Percentiles rank a stretch among this genome's conserved stretches.
Conservation (phyloP, 2,797 vertebrate species). For the Neosilurus hyrtlii region DNA sequence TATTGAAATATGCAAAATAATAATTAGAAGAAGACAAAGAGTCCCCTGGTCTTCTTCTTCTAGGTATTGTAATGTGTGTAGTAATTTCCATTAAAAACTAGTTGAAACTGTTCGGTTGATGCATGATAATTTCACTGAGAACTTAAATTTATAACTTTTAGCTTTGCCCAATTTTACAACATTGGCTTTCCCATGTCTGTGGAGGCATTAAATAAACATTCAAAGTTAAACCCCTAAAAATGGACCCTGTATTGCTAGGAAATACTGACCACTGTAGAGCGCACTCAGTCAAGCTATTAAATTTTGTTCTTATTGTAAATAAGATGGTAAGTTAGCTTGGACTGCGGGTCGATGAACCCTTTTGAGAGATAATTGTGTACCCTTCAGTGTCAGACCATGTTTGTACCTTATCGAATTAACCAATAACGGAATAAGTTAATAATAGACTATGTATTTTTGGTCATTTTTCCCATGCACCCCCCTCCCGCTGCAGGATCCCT, state of each 20-base stretch:
- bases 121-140: background rate
- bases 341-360: background rate
- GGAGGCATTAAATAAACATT: background rate
- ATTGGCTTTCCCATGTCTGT: background rate
- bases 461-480: no score
- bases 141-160: background rate
- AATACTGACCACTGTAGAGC: background rate
- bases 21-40: background rate
- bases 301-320: background rate
- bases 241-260: background rate
- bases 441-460: no score
- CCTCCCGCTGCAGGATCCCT: no score
- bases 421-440: no score
- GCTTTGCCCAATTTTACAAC: background rate
- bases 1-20: background rate
- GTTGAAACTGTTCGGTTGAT: background rate
- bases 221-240: background rate
- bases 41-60: background rate
- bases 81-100: background rate
- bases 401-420: no score
- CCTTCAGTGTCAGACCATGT: no score
- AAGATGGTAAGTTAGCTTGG: background rate
- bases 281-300: background rate
- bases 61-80: background rate
- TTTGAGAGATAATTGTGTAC: no score